A percentile compares a stretch with the other conserved stretches of the same genome.
Conservation (phyloP, 1,140 invertebrate genomes). For the Hyles euphorbiae region DNA sequence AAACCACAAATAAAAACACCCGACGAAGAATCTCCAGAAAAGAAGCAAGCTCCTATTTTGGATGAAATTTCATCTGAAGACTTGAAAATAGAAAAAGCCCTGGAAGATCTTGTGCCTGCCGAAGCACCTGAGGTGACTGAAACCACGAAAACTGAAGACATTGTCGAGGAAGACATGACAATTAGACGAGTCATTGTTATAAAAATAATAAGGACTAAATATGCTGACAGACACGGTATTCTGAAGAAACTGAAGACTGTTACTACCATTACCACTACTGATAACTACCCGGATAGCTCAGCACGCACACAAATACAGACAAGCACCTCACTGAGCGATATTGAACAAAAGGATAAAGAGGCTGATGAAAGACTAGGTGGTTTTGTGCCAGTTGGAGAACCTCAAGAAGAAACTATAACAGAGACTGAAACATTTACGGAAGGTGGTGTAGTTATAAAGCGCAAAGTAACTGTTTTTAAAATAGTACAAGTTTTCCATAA, state of each 20-base stretch:
- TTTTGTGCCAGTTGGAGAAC: constrained; percentile 5
- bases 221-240: constrained; percentile 30
- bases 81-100: constrained; percentile 25
- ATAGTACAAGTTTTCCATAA: constrained; percentile 16
- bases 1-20: not conserved
- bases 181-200: constrained; percentile 41
- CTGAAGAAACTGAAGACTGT: constrained; percentile 53
- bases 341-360: constrained; percentile 15
- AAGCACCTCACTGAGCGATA: constrained; percentile 36
- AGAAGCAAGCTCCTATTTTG: constrained; percentile 4
- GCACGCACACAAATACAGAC: constrained; percentile 33
- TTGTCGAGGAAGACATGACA: constrained; percentile 33
- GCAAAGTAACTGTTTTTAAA: constrained; percentile 33
- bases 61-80: not conserved
- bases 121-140: constrained; percentile 39
- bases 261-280: constrained; percentile 46
- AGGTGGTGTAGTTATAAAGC: constrained; percentile 9
- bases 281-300: constrained; percentile 52
- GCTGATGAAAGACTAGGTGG: constrained; percentile 7
- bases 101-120: constrained; percentile 27
- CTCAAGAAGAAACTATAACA: constrained; percentile 10
- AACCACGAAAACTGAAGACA: constrained; percentile 27
- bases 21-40: constrained; percentile 24
- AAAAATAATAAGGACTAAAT: constrained; percentile 39
- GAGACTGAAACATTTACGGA: constrained; percentile 12